Conservation (phyloP, 1,140 invertebrate genomes). For the Leptinotarsa lineolata region DNA sequence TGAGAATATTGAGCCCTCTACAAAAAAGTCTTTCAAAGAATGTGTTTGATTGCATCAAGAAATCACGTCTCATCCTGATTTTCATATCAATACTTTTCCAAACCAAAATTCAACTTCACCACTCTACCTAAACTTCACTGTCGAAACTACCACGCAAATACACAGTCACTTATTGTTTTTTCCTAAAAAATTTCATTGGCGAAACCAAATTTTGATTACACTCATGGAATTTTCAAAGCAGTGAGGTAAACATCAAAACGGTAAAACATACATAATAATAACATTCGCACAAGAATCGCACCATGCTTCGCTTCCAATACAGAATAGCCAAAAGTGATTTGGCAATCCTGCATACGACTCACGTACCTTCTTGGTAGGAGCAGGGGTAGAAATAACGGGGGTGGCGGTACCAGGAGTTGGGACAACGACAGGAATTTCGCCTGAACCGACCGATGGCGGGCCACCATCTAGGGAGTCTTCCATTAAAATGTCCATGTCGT, state of each 20-base stretch:
- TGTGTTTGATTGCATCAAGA: too few relatives aligned
- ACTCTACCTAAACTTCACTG: too few relatives aligned
- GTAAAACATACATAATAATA: slow-evolving; percentile 4
- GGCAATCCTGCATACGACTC: neutral
- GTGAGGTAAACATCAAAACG: neutral
- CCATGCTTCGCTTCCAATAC: slow-evolving; percentile 18
- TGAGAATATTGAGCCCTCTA: too few relatives aligned
- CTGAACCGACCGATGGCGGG: slow-evolving; percentile 74
- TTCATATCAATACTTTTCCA: too few relatives aligned
- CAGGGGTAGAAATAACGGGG: slow-evolving; percentile 40
- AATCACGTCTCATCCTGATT: too few relatives aligned
- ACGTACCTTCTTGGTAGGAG: slow-evolving; percentile 56
- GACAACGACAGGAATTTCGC: slow-evolving; percentile 61
- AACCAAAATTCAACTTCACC: too few relatives aligned
- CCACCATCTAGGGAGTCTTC: slow-evolving; percentile 75
- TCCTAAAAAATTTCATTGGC: slow-evolving; percentile 14
- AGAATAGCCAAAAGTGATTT: slow-evolving; percentile 4
- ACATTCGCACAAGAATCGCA: neutral
- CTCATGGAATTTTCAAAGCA: slow-evolving; percentile 34
- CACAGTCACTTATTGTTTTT: too few relatives aligned
- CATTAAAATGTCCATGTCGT: slow-evolving; percentile 64
- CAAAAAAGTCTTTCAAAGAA: too few relatives aligned
- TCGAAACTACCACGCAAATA: too few relatives aligned
- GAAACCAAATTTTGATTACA: slow-evolving; percentile 28
- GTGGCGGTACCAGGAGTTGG: slow-evolving; percentile 37